Base-by-base conservation (phyloP, 2,797 vertebrate genomes). In the Hoplostethus atlanticus region DNA sequence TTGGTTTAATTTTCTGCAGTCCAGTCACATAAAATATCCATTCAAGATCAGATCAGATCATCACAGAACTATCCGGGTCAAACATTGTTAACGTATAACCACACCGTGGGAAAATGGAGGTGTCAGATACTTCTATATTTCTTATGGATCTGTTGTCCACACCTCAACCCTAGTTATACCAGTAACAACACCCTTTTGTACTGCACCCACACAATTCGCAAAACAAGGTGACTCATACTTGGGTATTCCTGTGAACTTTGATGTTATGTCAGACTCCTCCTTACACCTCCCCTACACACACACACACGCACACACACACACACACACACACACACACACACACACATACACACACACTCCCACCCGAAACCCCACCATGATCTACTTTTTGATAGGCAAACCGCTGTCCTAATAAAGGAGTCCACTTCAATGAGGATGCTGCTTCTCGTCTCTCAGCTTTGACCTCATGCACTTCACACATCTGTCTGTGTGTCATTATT, bases 161-260 rank as follows among this genome's bases (percentile, higher is more conserved):
- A 11, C 3, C 12, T 47, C 15, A 47, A 47, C 4, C 44, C 0
- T 13, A 47, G 44, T 15, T 16, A 15, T 16, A 15, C 12, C 44
- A 7, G 7, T 15, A 47, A 15, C 44, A 15, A 16, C 44, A 47
- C 44, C 3, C 44, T 13, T 52, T 13, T 52, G 48, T n/a, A 2
- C 50, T 63, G 25, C 62, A 76, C 77, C 65, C 60, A 78, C 79
- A 81, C 68, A 38, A 21, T 73, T 87, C 59, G 66, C 51, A 47
- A 28, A 65, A 58, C 51, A 64, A 53, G 15, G 64, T 86, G 68
- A 87, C 72, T 91, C 87, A 88, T 69, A 13, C 25, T 15, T 34
- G n/a, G 63, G 46, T 53, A 16, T 63, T 80, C 64, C 64, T 48
- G 57, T 83, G 55, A 80, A 68, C 51, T 73, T 77, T 76, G 47